These are phyloP conservation scores for Bettongia penicillata DNA, from an alignment of 2,113 vertebrate species.

Conservation along the genomic window DNA sequence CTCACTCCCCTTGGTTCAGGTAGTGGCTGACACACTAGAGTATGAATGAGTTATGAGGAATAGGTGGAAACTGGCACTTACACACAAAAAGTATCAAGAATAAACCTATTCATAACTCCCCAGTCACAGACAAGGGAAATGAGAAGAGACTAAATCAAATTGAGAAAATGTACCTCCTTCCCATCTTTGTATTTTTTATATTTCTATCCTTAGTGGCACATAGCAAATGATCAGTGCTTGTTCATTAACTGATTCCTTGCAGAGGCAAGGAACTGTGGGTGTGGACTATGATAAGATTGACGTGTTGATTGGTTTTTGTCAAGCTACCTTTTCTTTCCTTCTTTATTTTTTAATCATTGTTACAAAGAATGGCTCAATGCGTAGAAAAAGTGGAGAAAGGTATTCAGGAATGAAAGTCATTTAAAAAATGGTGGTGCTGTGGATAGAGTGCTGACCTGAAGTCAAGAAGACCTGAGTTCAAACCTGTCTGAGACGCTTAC, in stretches of 20 bases:
- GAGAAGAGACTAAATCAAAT: not conserved
- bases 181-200: not conserved
- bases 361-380: not conserved
- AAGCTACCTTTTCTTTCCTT: not conserved
- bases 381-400: not conserved
- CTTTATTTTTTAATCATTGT: not conserved
- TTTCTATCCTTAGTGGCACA: not conserved
- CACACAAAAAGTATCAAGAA: not conserved
- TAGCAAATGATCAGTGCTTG: not conserved
- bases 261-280: not conserved
- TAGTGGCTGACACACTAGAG: not conserved
- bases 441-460: too few species aligned
- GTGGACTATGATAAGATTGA: not conserved
- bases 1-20: not conserved
- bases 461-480: too few species aligned
- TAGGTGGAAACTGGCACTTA: not conserved
- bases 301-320: not conserved
- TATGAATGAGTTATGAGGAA: not conserved
- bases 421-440: too few species aligned
- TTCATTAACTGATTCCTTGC: not conserved
- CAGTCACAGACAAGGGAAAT: not conserved
- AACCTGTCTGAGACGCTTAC: too few species aligned
- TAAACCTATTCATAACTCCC: not conserved
- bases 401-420: not conserved
- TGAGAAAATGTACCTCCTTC: not conserved